Percentiles rank a stretch among this genome's conserved stretches.
Conservation (phyloP, 2,888 invertebrate species). For the Apodemia mormo region DNA sequence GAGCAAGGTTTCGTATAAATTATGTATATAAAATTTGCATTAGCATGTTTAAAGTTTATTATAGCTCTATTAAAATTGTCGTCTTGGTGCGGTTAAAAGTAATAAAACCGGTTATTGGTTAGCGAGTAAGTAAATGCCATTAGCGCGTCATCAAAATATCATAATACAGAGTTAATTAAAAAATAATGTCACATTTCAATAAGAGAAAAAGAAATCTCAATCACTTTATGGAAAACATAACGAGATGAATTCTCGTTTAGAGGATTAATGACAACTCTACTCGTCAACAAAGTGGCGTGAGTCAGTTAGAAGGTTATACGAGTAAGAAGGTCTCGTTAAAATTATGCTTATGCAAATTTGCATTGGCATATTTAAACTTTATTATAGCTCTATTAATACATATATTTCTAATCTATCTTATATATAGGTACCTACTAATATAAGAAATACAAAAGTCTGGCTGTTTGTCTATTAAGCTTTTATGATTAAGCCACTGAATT, state of each 20-base stretch:
- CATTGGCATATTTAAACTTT: not conserved
- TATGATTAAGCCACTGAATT: too few relatives aligned
- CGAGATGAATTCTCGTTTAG: constrained; percentile 58
- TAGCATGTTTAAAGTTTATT: not conserved
- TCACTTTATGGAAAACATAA: constrained; percentile 59
- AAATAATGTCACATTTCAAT: constrained; percentile 53
- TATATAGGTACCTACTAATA: too few relatives aligned
- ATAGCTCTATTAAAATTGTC: not conserved
- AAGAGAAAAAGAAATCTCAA: constrained; percentile 50
- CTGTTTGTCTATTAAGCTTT: too few relatives aligned
- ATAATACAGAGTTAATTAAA: constrained; percentile 44
- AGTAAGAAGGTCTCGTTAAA: too few relatives aligned
- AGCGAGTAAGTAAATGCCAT: constrained; percentile 28
- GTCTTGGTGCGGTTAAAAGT: not conserved
- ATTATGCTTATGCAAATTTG: not conserved
- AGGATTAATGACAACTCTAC: constrained; percentile 33
- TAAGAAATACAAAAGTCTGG: too few relatives aligned
- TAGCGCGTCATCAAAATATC: constrained; percentile 37
- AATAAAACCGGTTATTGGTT: constrained; percentile 27
- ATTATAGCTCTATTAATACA: constrained; percentile 4
- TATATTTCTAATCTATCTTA: too few relatives aligned
- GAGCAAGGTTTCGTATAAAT: too few relatives aligned
- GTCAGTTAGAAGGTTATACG: too few relatives aligned
- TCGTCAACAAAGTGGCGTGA: too few relatives aligned
- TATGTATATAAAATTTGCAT: not conserved